phyloP scores from a whole-genome alignment of 2,113 vertebrate genomes.

The Phrynocephalus versicolor region DNA sequence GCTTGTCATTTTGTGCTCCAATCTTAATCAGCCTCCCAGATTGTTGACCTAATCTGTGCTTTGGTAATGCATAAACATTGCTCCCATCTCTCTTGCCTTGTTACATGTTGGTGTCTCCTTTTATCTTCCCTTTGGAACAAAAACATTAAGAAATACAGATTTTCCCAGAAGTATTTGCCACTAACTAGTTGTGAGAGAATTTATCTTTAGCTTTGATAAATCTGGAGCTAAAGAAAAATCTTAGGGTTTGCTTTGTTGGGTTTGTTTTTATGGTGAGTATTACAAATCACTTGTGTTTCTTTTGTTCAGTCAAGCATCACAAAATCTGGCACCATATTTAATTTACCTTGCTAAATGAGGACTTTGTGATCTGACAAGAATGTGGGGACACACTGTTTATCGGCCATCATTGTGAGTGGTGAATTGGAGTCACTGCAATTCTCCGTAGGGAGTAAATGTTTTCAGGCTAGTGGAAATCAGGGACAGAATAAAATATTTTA shows the following conservation, averaged over 20 bases:
- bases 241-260: background rate
- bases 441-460: background rate
- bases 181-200: background rate
- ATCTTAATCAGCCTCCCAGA: background rate
- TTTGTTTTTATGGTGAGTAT: background rate
- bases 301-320: background rate
- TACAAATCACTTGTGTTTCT: background rate
- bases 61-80: too few relatives aligned
- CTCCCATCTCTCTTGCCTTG: background rate
- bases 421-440: background rate
- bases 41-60: background rate
- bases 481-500: background rate
- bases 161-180: background rate
- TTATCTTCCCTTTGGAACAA: background rate
- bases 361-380: background rate
- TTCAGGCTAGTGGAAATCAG: background rate
- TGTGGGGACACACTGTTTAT: background rate
- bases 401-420: background rate
- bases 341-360: background rate
- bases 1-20: background rate
- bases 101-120: background rate
- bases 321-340: background rate
- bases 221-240: background rate
- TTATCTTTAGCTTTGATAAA: background rate
- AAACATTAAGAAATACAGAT: background rate